Evolutionary conservation across 2,797 vertebrate species (phyloP), one percentile per base, ranked within the genome.

Genomic region (Rhinichthys osculus): DNA sequence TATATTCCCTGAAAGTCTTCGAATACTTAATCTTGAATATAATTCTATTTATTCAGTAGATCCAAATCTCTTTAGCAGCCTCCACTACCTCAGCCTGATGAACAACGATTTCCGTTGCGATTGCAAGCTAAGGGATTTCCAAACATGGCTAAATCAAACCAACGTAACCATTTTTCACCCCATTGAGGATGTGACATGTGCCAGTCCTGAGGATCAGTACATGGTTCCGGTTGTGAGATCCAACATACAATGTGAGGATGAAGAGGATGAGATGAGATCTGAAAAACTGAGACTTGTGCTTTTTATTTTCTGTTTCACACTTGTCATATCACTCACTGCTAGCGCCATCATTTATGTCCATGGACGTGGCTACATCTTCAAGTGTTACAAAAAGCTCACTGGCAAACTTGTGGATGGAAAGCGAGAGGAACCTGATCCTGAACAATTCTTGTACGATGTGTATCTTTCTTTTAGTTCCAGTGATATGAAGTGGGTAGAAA

Each of bases 401-500:
- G 64, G 84, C 5, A 89, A 87, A 38, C 23, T 96, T 6, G 54
- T 96, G 0, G 89, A 89, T 14, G 94, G 90, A 3, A 89, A 57
- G 0, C 86, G 77, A n/a, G 13, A 1, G 1, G 11, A 9, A 0
- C 42, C 85, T 6, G 83, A 78, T 14, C 14, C 76, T 1, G 91
- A 93, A 0, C 33, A 50, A 0, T 89, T 91, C 85, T 92, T 79
- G 83, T 98, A 97, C 0, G 97, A 99, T 0, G 95, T 94, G 0
- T 99, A 96, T 88, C 42, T 99, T 23, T 98, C 97, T 93, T 99
- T 96, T 86, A 97, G 95, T 80, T 89, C 91, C 86, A 95, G 82
- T 2, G 96, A 99, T 91, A 97, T 97, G 11, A 88, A 89, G 10
- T 99, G 97, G 97, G 97, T 97, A 71, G 96, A 98, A 85, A 93